These are phyloP conservation scores for Rousettus leschenaultii DNA, from an alignment of 2,113 vertebrate species.

Conservation along the genomic window DNA sequence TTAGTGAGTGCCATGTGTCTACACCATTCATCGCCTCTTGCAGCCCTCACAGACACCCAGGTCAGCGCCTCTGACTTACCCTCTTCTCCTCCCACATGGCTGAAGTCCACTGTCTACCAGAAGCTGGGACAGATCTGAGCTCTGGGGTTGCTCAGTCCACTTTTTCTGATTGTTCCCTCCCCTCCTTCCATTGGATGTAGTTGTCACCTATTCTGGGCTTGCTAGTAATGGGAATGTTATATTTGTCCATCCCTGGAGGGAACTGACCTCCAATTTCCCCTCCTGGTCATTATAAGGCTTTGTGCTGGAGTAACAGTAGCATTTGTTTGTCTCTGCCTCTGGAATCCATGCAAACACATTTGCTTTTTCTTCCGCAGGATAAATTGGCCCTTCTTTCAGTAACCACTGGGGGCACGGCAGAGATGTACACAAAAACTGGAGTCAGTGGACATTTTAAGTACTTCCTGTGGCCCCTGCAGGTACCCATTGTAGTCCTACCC, in stretches of 20 bases:
- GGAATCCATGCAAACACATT: neutral
- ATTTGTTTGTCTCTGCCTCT: too few relatives aligned
- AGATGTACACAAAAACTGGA: conserved; percentile 64
- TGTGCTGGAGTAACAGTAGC: neutral
- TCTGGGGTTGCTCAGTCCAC: accelerated
- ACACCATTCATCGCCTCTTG: accelerated
- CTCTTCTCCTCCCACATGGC: accelerated
- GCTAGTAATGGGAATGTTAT: neutral
- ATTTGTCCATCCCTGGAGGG: too few relatives aligned
- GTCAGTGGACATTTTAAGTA: conserved; percentile 75
- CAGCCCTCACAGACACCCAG: neutral
- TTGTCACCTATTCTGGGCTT: neutral
- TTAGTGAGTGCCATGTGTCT: neutral
- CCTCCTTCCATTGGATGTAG: accelerated
- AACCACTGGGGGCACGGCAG: conserved; percentile 75
- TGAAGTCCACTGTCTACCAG: neutral
- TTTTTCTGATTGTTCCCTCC: neutral
- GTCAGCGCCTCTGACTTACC: accelerated
- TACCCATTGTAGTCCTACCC: conserved; percentile 18
- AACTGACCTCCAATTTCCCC: neutral
- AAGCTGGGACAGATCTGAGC: neutral
- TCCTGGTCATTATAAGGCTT: neutral
- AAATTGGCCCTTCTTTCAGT: conserved; percentile 83
- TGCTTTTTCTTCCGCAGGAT: conserved; percentile 56
- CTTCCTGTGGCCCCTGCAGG: conserved; percentile 85